Conservation (phyloP, 2,797 vertebrate species). For the Ciconia nigra region DNA sequence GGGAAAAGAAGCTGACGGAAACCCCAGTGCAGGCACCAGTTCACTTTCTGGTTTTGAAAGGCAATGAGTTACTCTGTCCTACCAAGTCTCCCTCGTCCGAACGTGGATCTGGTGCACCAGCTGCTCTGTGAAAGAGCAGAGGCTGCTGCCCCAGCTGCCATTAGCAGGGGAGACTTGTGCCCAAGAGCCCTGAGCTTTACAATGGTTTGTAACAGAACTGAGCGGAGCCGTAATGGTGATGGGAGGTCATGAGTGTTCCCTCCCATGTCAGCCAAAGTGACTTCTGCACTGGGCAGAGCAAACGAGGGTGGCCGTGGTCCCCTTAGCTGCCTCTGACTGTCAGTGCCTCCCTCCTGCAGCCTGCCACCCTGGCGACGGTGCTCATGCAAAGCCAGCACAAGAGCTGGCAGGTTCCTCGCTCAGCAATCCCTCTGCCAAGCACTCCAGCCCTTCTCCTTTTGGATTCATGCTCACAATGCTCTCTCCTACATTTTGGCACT, state of each 20-base stretch:
- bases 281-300: neutral
- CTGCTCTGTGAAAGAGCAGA: neutral
- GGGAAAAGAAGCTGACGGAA: neutral
- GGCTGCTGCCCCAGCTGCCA: neutral
- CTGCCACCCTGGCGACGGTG: neutral
- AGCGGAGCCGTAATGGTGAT: neutral
- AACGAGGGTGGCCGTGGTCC: neutral
- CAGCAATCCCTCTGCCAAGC: neutral
- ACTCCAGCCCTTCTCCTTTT: neutral
- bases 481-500: neutral
- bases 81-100: neutral
- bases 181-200: neutral
- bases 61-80: neutral
- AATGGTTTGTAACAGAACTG: neutral
- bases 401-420: neutral
- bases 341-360: neutral
- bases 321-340: neutral
- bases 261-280: neutral
- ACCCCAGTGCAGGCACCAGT: neutral
- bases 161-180: neutral
- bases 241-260: fast-evolving
- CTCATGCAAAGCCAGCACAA: neutral
- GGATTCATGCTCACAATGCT: neutral
- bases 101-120: neutral
- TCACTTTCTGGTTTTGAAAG: neutral